Evolutionary conservation across 2,113 vertebrate genomes (phyloP).

Genomic region (Zingel zingel): DNA sequence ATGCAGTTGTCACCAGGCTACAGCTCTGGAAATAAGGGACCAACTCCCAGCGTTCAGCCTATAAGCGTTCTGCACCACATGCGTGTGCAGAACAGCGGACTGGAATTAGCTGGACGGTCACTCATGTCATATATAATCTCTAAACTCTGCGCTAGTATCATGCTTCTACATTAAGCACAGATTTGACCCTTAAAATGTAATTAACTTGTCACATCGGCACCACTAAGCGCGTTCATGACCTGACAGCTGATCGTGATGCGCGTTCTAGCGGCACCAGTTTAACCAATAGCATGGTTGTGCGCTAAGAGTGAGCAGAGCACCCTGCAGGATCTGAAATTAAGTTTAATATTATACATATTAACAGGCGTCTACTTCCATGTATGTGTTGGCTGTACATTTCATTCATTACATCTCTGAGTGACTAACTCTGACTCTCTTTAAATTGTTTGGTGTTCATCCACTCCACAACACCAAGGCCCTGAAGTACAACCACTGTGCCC

Average conservation of each 20-base stretch:
- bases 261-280: slow-evolving; percentile 22
- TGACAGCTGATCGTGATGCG: slow-evolving; percentile 55
- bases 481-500: not conserved
- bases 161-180: not conserved
- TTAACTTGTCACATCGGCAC: slow-evolving; percentile 78
- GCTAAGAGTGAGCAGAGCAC: slow-evolving; percentile 56
- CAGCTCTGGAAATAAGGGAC: slow-evolving; percentile 61
- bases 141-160: not conserved
- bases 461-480: not conserved
- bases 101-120: not conserved
- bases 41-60: slow-evolving; percentile 62
- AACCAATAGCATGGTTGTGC: slow-evolving; percentile 12
- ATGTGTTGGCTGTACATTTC: not conserved
- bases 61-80: slow-evolving; percentile 37
- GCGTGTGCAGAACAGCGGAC: not conserved
- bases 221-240: slow-evolving; percentile 59
- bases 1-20: slow-evolving; percentile 66
- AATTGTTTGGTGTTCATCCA: not conserved
- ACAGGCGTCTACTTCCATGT: not conserved
- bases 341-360: not conserved
- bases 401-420: not conserved
- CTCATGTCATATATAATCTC: not conserved
- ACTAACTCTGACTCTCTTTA: not conserved
- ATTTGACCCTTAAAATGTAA: slow-evolving; percentile 15
- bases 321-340: slow-evolving; percentile 69